Conservation (phyloP, 2,888 invertebrate species). For the Epinotia nisella region DNA sequence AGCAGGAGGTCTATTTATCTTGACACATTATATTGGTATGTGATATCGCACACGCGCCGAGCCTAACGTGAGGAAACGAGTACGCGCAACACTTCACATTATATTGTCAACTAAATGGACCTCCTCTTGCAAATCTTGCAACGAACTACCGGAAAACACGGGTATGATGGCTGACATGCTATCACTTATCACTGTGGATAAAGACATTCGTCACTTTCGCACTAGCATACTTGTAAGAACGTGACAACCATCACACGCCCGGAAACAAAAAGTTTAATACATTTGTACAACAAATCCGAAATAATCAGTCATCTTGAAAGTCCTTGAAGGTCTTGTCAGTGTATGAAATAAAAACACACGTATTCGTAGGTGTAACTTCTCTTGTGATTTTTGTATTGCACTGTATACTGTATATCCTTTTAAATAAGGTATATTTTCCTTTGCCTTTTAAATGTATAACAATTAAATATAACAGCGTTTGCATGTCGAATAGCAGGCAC, state of each 20-base stretch:
- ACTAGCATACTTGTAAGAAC: too few relatives aligned
- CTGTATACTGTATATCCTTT: background rate
- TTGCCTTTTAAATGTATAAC: background rate
- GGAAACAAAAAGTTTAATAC: background rate
- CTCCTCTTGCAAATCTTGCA: background rate
- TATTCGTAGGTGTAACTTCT: background rate
- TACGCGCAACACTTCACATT: background rate
- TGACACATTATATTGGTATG: background rate
- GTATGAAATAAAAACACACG: background rate
- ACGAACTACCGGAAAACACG: background rate
- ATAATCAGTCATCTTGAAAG: constrained; percentile 20
- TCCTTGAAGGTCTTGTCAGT: background rate
- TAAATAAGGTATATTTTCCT: background rate
- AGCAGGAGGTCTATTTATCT: constrained; percentile 2
- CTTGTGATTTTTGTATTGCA: constrained; percentile 24
- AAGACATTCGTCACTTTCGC: too few relatives aligned
- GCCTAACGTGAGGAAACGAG: background rate
- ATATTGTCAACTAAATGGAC: background rate
- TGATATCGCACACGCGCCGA: background rate
- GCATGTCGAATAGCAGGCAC: background rate
- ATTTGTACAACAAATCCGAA: constrained; percentile 21
- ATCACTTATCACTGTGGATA: too few relatives aligned
- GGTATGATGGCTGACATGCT: too few relatives aligned
- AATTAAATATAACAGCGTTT: constrained; percentile 1
- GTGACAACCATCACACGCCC: background rate